Base-by-base conservation (phyloP, 2,797 vertebrate genomes). In the Xenentodon cancila region DNA sequence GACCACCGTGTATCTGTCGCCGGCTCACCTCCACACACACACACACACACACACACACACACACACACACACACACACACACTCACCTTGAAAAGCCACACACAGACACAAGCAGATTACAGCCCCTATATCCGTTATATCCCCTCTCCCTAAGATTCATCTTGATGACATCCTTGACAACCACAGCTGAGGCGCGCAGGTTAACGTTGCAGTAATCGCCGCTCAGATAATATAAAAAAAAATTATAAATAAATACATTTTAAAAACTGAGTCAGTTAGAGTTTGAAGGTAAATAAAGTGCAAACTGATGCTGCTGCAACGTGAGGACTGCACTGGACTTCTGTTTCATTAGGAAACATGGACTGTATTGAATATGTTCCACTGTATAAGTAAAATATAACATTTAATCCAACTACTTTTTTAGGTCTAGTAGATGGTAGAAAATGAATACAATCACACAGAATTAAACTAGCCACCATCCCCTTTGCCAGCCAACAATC, bases 21-120 rank as follows among this genome's bases (percentile, higher is more conserved):
- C 84, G 75, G 64, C 66, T 90, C 79, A 88, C 83, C 76, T 82
- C 72, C 63, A n/a, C 70, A 50, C 61, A 60, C 68, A 3, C 64
- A 74, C 68, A 73, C 58, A 27, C 64, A 59, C 32, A 54, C 53
- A 27, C 7, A 51, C 6, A 46, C 3, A 53, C 70, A 50, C 61
- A 60, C 68, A 3, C 64, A 74, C 68, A 73, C 71, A n/a, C n/a
- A n/a, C n/a, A n/a, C n/a, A n/a, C 70, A 50, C 61, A 60, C 68
- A 3, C 64, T 76, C 68, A 73, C 71, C 75, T 79, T 63, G 65
- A 70, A 64, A 77, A 60, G 1, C 71, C 58, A 27, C 64, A 59
- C 32, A 54, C 53, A 27, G 12, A 51, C 6, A 46, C 3, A 53
- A 11, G 60, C 19, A 57, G 0, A 40, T 40, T 18, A 20, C 25